Conservation (phyloP, 2,888 invertebrate genomes). For the Emmelina monodactyla region DNA sequence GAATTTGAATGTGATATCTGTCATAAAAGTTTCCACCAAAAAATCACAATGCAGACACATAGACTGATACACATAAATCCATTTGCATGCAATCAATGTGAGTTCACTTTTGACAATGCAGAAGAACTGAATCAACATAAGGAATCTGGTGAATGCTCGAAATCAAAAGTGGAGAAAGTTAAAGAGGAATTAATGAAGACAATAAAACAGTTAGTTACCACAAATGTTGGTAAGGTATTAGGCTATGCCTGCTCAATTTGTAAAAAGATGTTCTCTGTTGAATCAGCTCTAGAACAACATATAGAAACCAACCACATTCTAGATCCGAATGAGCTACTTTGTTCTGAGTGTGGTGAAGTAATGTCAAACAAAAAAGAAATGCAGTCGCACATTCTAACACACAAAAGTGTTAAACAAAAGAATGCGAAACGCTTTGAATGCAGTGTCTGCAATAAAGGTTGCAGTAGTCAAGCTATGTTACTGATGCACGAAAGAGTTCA, state of each 20-base stretch:
- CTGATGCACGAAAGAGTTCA: conserved; percentile 60
- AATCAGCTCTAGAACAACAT: conserved; percentile 49
- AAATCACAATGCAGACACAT: conserved; percentile 60
- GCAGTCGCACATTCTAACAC: conserved; percentile 32
- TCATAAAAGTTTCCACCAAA: conserved; percentile 50
- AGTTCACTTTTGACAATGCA: conserved; percentile 35
- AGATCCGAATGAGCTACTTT: conserved; percentile 35
- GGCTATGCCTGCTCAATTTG: conserved; percentile 54
- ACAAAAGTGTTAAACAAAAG: conserved; percentile 32
- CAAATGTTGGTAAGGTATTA: conserved; percentile 41
- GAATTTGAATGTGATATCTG: conserved; percentile 60
- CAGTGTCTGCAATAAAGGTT: conserved; percentile 45
- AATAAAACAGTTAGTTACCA: conserved; percentile 48
- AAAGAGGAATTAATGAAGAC: conserved; percentile 52
- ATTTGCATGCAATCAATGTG: conserved; percentile 42
- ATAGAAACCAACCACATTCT: conserved; percentile 44
- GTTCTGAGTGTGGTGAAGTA: conserved; percentile 48
- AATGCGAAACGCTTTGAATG: conserved; percentile 46
- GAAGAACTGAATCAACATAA: conserved; percentile 28
- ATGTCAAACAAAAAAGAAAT: conserved; percentile 37
- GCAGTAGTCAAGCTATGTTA: conserved; percentile 57
- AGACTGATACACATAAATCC: conserved; percentile 46
- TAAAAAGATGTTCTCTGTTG: conserved; percentile 55
- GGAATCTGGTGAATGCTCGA: conserved; percentile 32
- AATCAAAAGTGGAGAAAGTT: conserved; percentile 35